Base-by-base conservation (phyloP, 2,113 vertebrate species). In the Pycnonotus jocosus region DNA sequence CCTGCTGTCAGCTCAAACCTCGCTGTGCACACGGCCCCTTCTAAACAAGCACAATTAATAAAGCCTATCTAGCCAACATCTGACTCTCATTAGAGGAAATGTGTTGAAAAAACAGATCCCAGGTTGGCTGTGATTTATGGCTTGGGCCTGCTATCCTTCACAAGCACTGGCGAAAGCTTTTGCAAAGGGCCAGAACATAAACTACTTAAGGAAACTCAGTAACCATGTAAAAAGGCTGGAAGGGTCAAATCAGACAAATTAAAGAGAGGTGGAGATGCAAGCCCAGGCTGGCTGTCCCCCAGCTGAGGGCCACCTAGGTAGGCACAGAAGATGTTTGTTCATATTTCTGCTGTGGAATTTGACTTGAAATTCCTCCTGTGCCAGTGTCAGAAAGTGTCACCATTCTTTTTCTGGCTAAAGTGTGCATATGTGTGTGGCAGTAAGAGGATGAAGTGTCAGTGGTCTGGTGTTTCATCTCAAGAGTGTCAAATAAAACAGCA, bases 121-220 rank as follows among this genome's bases (percentile, higher is more conserved):
- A 96, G 94, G 92, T 95, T 97, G 88, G 90, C 88, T 92, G 93
- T 96, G 95, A 97, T 97, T 96, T 97, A 96, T 94, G 92, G 87
- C 79, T 77, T 17, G 82, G 85, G 93, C 68, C 95, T 97, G 96
- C 87, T 94, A 81, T 97, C 80, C 90, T 90, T 96, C 95, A 96
- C 48, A 14, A 47, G 93, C 88, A 48, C 88, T 96, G 92, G 93
- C 31, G 62, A 96, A 94, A 95, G 95, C 92, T 96, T 92, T 94
- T 95, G 95, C 93, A 70, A 71, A 95, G 93, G 94, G 68, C 95
- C 94, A 95, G 95, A 96, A 95, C 95, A 95, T 93, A 95, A 95
- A 97, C 95, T 95, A 96, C 95, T 96, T 93, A 93, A 64, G 85
- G 90, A 94, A 96, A 96, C 68, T 93, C 84, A 80, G 85, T 85